These are phyloP conservation scores for Ceratitis capitata DNA, from an alignment of 1,140 invertebrate species.

Conservation along the genomic window DNA sequence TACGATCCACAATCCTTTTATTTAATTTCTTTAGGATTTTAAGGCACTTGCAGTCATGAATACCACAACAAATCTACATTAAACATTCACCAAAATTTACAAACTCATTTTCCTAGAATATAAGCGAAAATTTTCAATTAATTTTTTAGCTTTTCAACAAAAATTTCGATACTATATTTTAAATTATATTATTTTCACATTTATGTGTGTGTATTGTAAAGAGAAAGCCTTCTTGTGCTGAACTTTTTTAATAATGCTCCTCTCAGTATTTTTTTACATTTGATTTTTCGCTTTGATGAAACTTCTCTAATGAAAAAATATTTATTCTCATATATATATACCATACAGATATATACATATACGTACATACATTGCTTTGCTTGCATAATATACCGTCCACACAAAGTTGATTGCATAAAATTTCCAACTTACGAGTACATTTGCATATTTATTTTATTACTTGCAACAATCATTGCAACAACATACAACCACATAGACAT, in stretches of 20 bases:
- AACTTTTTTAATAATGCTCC: too few relatives aligned
- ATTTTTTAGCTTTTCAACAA: neutral
- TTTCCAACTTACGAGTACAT: slow-evolving; percentile 2
- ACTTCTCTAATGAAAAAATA: too few relatives aligned
- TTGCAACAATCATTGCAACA: slow-evolving; percentile 10
- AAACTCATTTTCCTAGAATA: neutral
- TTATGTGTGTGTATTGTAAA: too few relatives aligned
- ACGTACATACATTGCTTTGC: neutral
- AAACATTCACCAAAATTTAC: neutral
- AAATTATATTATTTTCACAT: too few relatives aligned
- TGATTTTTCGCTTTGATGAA: too few relatives aligned
- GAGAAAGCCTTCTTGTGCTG: too few relatives aligned
- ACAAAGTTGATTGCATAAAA: slow-evolving; percentile 37
- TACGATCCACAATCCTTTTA: slow-evolving; percentile 6
- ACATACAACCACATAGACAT: neutral
- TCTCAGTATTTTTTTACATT: too few relatives aligned
- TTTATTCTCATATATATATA: too few relatives aligned
- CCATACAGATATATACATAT: neutral
- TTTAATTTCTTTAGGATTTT: too few relatives aligned
- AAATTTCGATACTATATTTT: neutral
- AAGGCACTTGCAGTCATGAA: too few relatives aligned
- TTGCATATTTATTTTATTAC: slow-evolving; percentile 35
- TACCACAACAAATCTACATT: neutral
- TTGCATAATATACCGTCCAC: neutral
- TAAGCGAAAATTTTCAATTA: too few relatives aligned